Evolutionary conservation across 2,888 invertebrate species (phyloP).

Genomic region (Altica lythri): DNA sequence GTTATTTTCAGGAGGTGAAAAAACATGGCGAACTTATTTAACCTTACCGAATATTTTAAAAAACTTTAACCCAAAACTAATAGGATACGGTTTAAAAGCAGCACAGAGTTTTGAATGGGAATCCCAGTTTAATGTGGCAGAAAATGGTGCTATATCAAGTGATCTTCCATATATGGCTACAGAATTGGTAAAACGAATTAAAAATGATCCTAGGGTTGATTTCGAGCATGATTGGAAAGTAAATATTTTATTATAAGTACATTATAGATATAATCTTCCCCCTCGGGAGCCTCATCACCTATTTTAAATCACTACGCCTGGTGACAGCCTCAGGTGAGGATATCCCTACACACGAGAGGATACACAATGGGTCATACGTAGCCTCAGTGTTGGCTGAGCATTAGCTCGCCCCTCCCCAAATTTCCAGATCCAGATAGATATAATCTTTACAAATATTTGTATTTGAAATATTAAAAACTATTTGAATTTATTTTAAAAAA

Average conservation of each 20-base stretch:
- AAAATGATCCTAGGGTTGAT: conserved; percentile 61
- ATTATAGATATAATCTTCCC: neutral
- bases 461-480: too few relatives aligned
- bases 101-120: conserved; percentile 56
- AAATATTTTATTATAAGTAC: conserved; percentile 9
- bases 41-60: conserved; percentile 66
- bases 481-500: too few relatives aligned
- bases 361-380: too few relatives aligned
- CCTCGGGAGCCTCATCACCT: neutral
- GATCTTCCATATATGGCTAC: conserved; percentile 65
- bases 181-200: conserved; percentile 61
- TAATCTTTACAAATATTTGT: too few relatives aligned
- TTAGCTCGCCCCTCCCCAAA: too few relatives aligned
- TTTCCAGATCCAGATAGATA: too few relatives aligned
- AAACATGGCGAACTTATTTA: conserved; percentile 60
- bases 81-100: conserved; percentile 64
- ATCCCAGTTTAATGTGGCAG: conserved; percentile 66
- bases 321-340: too few relatives aligned
- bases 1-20: conserved; percentile 58
- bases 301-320: neutral
- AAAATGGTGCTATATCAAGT: conserved; percentile 62
- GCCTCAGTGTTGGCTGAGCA: too few relatives aligned
- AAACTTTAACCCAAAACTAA: conserved; percentile 67
- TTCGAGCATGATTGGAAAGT: conserved; percentile 67
- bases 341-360: too few relatives aligned